A percentile compares a stretch with the other conserved stretches of the same genome.
phyloP scores from a whole-genome alignment of 2,113 vertebrate genomes.

The Genyomyrus donnyi region DNA sequence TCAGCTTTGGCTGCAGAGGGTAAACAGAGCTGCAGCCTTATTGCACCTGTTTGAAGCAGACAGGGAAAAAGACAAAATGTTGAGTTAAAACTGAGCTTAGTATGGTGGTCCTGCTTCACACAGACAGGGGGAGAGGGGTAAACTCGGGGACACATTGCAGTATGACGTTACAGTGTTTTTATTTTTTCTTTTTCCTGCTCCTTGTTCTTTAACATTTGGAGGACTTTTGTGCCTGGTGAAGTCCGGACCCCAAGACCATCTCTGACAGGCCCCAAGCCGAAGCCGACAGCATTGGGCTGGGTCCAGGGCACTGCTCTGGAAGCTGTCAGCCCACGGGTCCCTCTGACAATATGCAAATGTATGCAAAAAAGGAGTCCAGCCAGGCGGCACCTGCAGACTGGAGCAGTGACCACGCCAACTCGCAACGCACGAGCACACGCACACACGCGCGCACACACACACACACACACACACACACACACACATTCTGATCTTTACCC shows the following conservation, averaged over 20 bases:
- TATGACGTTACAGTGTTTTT: neutral
- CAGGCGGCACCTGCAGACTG: slow-evolving; percentile 46
- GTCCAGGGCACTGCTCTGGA: slow-evolving; percentile 59
- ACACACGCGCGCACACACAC: neutral
- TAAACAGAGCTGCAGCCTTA: neutral
- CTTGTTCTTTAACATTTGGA: slow-evolving; percentile 46
- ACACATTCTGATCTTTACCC: neutral
- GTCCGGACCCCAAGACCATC: slow-evolving; percentile 29
- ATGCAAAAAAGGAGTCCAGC: slow-evolving; percentile 64
- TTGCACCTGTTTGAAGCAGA: neutral
- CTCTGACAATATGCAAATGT: slow-evolving; percentile 71
- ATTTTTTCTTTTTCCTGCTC: slow-evolving; percentile 18
- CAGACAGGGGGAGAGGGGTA: neutral
- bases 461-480: neutral
- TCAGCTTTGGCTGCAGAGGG: neutral
- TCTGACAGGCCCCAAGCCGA: slow-evolving; percentile 31
- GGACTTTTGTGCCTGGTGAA: slow-evolving; percentile 36
- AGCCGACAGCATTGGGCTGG: slow-evolving; percentile 55
- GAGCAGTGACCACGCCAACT: slow-evolving; percentile 36
- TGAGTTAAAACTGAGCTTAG: neutral
- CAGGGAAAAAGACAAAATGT: neutral
- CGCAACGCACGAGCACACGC: slow-evolving; percentile 22
- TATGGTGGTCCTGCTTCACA: neutral
- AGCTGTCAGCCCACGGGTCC: slow-evolving; percentile 56
- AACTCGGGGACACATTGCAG: neutral